These are phyloP conservation scores for Glandiceps talaboti DNA, from an alignment of 53 echinoderm and acorn worm genomes.

Conservation along the genomic window DNA sequence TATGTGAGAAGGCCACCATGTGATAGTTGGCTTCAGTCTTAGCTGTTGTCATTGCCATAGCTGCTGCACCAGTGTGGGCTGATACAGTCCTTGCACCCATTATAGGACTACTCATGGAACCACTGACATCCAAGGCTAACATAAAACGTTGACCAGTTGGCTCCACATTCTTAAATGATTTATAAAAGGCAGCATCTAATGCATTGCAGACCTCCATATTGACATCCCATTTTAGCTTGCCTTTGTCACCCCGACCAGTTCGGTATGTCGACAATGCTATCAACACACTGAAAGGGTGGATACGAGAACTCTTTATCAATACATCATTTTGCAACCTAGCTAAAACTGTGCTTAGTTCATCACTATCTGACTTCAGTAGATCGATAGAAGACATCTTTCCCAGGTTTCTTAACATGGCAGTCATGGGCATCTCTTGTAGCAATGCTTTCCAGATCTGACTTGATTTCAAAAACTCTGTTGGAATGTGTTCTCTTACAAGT, in stretches of 20 bases:
- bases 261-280: slow-evolving; percentile 52
- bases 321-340: slow-evolving; percentile 43
- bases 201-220: slow-evolving; percentile 44
- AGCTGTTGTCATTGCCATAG: slow-evolving; percentile 74
- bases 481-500: slow-evolving; percentile 67
- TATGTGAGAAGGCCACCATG: slow-evolving; percentile 65
- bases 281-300: slow-evolving; percentile 70
- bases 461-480: slow-evolving; percentile 58
- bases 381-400: slow-evolving; percentile 54
- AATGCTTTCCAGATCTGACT: slow-evolving; percentile 63
- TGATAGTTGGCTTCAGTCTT: slow-evolving; percentile 48
- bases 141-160: slow-evolving; percentile 64
- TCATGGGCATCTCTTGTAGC: slow-evolving; percentile 55
- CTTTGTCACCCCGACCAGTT: slow-evolving; percentile 46
- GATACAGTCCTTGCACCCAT: slow-evolving; percentile 67
- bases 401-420: slow-evolving; percentile 52
- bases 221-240: slow-evolving; percentile 48
- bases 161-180: slow-evolving; percentile 63
- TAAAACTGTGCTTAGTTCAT: slow-evolving; percentile 33
- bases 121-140: slow-evolving; percentile 77
- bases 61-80: slow-evolving; percentile 67
- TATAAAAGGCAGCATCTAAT: slow-evolving; percentile 58
- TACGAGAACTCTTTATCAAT: slow-evolving; percentile 31
- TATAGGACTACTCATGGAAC: slow-evolving; percentile 76
- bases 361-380: slow-evolving; percentile 28